Base-by-base conservation (phyloP, 2,888 invertebrate species). In the Choristoneura rosaceana region DNA sequence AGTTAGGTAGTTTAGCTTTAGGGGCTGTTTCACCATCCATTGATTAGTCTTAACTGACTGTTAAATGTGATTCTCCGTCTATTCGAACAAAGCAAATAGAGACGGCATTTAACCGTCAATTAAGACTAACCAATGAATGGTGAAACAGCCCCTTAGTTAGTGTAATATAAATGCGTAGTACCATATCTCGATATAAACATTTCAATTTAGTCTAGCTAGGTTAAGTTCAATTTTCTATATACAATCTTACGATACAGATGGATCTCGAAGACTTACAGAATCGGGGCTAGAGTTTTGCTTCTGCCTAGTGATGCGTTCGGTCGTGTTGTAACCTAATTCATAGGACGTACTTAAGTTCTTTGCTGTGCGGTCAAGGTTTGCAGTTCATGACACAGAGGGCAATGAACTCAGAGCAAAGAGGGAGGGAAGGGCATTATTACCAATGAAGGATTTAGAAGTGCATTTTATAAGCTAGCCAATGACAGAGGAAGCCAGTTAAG, bases 381-480 rank as follows among this genome's bases (percentile, higher is more conserved):
- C n/a, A 45, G 62, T 43, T 62, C 45, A 62, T 25, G 59, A 33
- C 34, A 62, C 14, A n/a, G 62, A 45, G 62, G 41, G 17, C 62
- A 62, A 62, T 45, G 45, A 62, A 45, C 62, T 62, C 45, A 43
- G 15, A 10, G 8, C 62, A 14, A 45, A 62, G 25, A 8, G 14
- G 62, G 62, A 43, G 62, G 45, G 62, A 45, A 45, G 45, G 45
- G 45, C 50, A 52, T 15, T 25, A 55, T 10, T 55, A 55, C 55
- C 55, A 55, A 55, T 55, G 25, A 55, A 25, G 25, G 25, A 55
- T 7, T 55, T 25, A 25, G 25, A 25, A 25, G 55, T 55, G 55
- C 55, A 25, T 55, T 55, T 25, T 25, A 55, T 12, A 55, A 25
- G 8, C 55, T 12, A 55, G 55, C 25, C 52, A 55, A 55, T 55